These are phyloP conservation scores for Tuta absoluta DNA, from an alignment of 2,888 invertebrate genomes.

Conservation along the genomic window DNA sequence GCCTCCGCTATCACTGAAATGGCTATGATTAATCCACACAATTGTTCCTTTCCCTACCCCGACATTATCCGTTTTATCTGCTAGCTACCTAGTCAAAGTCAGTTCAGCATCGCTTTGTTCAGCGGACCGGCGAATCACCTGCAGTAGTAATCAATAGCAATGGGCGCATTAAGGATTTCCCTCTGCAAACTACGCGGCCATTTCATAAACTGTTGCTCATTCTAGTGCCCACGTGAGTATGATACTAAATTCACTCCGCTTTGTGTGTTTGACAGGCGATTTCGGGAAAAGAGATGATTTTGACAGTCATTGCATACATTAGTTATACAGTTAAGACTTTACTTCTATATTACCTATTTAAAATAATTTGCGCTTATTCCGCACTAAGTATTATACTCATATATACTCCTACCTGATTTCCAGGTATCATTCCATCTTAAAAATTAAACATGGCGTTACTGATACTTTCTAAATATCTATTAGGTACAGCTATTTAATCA, in stretches of 20 bases:
- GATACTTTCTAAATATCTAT: no score
- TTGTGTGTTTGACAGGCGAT: not conserved
- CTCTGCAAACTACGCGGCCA: not conserved
- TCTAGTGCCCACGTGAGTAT: not conserved
- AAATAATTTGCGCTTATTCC: no score
- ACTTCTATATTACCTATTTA: no score
- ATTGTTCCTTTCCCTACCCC: not conserved
- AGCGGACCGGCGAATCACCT: slow-evolving; percentile 13
- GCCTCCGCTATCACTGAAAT: not conserved
- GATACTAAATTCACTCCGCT: not conserved
- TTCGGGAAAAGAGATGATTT: no score
- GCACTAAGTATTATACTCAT: no score
- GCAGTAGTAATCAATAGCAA: slow-evolving; percentile 5
- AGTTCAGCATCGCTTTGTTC: slow-evolving; percentile 1
- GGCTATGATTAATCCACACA: not conserved
- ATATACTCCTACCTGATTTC: no score
- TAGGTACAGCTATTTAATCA: no score
- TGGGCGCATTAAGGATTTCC: not conserved
- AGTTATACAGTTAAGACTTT: no score
- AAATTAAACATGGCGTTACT: no score
- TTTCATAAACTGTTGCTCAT: not conserved
- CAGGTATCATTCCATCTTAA: no score
- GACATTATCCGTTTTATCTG: not conserved
- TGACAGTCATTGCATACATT: no score
- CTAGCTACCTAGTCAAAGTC: not conserved